phyloP scores from a whole-genome alignment of 2,113 vertebrate species.

The Cyanoliseus patagonus region DNA sequence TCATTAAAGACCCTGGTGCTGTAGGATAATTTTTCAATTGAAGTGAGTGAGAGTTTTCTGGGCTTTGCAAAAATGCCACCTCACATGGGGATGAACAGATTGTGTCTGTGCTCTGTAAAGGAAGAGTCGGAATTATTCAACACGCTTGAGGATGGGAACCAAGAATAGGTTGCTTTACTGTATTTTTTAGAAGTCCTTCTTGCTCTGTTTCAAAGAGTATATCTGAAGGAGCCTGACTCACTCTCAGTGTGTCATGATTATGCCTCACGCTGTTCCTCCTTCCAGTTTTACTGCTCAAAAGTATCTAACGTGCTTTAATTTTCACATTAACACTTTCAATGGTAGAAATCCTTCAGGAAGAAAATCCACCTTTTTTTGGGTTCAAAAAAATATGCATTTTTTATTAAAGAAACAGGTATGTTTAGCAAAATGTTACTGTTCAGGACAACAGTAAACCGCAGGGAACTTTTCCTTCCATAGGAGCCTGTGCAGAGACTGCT shows the following conservation, averaged over 20 bases:
- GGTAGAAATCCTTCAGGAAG: not conserved
- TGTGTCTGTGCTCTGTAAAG: rapidly evolving
- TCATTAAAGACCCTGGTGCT: rapidly evolving
- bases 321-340: not conserved
- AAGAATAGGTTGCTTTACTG: not conserved
- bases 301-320: not conserved
- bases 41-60: not conserved
- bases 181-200: not conserved
- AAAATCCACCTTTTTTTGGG: not conserved
- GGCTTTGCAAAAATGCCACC: not conserved
- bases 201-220: not conserved
- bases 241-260: not conserved
- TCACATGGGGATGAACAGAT: rapidly evolving
- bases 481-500: not conserved
- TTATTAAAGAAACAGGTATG: not conserved
- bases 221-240: not conserved
- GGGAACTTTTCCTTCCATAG: not conserved
- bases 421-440: not conserved
- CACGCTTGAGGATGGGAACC: not conserved
- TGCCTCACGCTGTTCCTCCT: not conserved
- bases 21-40: not conserved
- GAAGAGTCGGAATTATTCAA: not conserved
- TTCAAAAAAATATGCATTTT: not conserved
- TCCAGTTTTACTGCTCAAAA: not conserved
- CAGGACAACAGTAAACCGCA: not conserved